Base-by-base conservation (phyloP, 2,888 invertebrate species). In the Drosophila borealis region DNA sequence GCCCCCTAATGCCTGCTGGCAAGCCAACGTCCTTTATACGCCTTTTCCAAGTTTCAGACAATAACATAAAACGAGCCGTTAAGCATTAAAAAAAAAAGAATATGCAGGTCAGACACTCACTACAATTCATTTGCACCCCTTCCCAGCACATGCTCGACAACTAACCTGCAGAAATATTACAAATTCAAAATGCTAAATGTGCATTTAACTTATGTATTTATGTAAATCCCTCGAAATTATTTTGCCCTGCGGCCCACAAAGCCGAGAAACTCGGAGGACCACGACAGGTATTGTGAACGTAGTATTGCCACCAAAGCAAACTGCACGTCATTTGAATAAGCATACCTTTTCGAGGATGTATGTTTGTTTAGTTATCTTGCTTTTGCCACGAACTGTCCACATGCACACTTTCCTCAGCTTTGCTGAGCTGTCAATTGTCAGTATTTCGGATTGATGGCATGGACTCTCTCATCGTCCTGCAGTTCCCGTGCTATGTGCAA, bases 121-220 rank as follows among this genome's bases (percentile, higher is more conserved):
- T 41, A 56, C 67, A 63, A 67, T 71, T 49, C 76, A 51, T 57
- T 49, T 49, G 33, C 54, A 33, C 14, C 41, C 34, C 14, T 36
- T 14, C 54, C 44, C 60, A 60, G 66, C 70, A 84, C 82, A 74
- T 70, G 61, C 71, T 78, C 74, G 74, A 81, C 70, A 67, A 73
- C 67, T 70, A 82, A 88, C 78, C 87, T 71, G 81, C 80, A 85
- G 67, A 83, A 84, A 84, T 85, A 84, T 89, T 89, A 88, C 80
- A 82, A 88, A 86, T 89, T 85, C 89, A 87, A 89, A 91, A 90
- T 90, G 90, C 87, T 82, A 89, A 90, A 91, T 90, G 84, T 89
- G 84, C 90, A 87, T 88, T 90, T 87, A 88, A 85, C 87, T 89
- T 89, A 89, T 90, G 89, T 89, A 86, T 88, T 89, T 90, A 90